These are phyloP conservation scores for Dolichotis patagonum DNA, from an alignment of 2,113 vertebrate species.

Conservation along the genomic window DNA sequence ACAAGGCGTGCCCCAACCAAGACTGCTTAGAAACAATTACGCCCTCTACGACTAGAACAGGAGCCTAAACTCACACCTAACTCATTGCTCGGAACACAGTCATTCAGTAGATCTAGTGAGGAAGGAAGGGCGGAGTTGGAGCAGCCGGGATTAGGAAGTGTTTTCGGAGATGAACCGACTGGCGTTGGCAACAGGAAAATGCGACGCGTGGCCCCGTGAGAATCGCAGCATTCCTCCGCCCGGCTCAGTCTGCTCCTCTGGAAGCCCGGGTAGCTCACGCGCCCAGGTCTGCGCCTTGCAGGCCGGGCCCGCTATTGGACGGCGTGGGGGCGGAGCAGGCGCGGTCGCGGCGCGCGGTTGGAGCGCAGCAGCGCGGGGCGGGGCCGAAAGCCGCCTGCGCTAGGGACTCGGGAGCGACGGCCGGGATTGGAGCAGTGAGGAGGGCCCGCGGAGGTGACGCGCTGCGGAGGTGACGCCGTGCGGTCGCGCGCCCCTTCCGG, in stretches of 20 bases:
- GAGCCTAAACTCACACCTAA: background rate
- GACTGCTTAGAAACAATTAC: background rate
- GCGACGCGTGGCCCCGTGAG: fast-evolving
- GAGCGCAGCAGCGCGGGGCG: background rate
- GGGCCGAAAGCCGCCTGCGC: background rate
- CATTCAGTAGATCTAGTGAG: background rate
- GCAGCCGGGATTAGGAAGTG: background rate
- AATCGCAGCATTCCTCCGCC: background rate
- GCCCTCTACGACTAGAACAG: background rate
- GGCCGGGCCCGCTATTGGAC: background rate
- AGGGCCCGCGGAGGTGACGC: conserved; percentile 60
- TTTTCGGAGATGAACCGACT: background rate
- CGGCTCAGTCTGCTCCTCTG: background rate
- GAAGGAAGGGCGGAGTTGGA: background rate
- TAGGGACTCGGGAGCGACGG: background rate
- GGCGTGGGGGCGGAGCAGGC: fast-evolving
- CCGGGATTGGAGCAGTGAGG: background rate
- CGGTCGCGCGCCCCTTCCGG: conserved; percentile 77
- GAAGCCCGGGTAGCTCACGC: background rate
- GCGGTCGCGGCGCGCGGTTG: background rate
- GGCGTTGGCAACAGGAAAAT: background rate
- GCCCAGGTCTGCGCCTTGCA: fast-evolving
- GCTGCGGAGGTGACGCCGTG: conserved; percentile 75
- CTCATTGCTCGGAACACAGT: background rate
- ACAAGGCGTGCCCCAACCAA: background rate